Conservation (phyloP, 1,140 invertebrate species). For the Zaprionus camerounensis region DNA sequence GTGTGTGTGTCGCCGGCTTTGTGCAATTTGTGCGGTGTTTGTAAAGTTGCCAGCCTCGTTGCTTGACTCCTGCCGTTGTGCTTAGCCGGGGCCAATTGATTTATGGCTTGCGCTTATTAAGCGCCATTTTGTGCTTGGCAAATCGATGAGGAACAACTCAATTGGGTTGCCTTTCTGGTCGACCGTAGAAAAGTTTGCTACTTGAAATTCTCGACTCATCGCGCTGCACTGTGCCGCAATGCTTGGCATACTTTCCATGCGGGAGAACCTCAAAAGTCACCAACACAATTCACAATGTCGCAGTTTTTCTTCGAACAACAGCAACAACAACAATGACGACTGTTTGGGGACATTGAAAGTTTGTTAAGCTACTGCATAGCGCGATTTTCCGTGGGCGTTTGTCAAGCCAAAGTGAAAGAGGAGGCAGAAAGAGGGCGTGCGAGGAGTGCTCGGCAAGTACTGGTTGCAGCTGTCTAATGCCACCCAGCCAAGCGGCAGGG, state of each 20-base stretch:
- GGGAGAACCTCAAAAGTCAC: slow-evolving; percentile 37
- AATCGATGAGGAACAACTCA: slow-evolving; percentile 33
- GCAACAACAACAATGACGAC: slow-evolving; percentile 27
- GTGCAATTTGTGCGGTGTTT: slow-evolving; percentile 18
- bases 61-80: slow-evolving; percentile 24
- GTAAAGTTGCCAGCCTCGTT: slow-evolving; percentile 34
- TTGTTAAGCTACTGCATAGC: slow-evolving; percentile 62
- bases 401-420: slow-evolving; percentile 15
- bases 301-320: slow-evolving; percentile 24
- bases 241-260: slow-evolving; percentile 54
- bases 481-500: slow-evolving; percentile 58
- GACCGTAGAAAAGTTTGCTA: slow-evolving; percentile 35
- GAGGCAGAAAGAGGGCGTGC: background rate
- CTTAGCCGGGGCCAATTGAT: slow-evolving; percentile 54
- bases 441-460: background rate
- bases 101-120: slow-evolving; percentile 67
- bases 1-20: background rate
- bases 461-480: slow-evolving; percentile 66
- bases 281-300: slow-evolving; percentile 53
- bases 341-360: slow-evolving; percentile 31
- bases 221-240: slow-evolving; percentile 22
- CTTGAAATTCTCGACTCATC: slow-evolving; percentile 50
- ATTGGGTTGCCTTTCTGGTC: slow-evolving; percentile 31
- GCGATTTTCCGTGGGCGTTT: slow-evolving; percentile 25
- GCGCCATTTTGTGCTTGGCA: slow-evolving; percentile 38